phyloP scores from a whole-genome alignment of 2,113 vertebrate genomes.

The Ranitomeya imitator region DNA sequence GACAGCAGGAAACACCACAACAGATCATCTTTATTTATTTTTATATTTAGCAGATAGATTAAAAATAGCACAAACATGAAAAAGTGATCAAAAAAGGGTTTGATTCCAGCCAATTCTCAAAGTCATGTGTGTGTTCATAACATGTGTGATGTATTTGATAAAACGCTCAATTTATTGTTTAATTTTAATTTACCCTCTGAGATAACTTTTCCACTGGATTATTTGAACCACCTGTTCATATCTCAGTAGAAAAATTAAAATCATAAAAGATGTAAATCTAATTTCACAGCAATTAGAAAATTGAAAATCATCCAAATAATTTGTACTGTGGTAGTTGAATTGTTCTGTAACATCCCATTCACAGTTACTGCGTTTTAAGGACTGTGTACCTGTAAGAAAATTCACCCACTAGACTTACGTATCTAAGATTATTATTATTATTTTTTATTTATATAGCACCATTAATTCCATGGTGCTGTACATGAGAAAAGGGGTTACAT shows the following conservation, averaged over 20 bases:
- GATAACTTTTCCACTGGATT: slow-evolving; percentile 23
- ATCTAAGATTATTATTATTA: background rate
- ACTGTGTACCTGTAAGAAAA: background rate
- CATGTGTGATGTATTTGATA: slow-evolving; percentile 9
- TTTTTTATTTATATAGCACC: too few relatives aligned
- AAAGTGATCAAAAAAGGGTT: background rate
- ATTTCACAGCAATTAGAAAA: slow-evolving; percentile 22
- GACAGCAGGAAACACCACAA: too few relatives aligned
- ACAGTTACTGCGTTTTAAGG: too few relatives aligned
- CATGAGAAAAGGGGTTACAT: too few relatives aligned
- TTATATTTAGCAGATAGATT: background rate
- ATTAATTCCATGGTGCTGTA: too few relatives aligned
- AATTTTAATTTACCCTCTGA: slow-evolving; percentile 10
- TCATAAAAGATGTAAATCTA: slow-evolving; percentile 12
- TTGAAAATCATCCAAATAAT: slow-evolving; percentile 23
- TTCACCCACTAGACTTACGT: background rate
- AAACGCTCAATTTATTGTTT: slow-evolving; percentile 4
- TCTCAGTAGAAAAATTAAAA: slow-evolving; percentile 5
- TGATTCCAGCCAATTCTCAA: background rate
- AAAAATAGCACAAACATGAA: background rate
- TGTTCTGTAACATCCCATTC: background rate
- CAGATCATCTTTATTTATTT: too few relatives aligned
- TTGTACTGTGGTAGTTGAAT: background rate
- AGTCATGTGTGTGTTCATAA: slow-evolving; percentile 2
- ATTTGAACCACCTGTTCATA: slow-evolving; percentile 25